A percentile compares a stretch with the other conserved stretches of the same genome.
These are phyloP conservation scores for Cherax destructor DNA, from an alignment of 1,140 invertebrate genomes.

Conservation along the genomic window DNA sequence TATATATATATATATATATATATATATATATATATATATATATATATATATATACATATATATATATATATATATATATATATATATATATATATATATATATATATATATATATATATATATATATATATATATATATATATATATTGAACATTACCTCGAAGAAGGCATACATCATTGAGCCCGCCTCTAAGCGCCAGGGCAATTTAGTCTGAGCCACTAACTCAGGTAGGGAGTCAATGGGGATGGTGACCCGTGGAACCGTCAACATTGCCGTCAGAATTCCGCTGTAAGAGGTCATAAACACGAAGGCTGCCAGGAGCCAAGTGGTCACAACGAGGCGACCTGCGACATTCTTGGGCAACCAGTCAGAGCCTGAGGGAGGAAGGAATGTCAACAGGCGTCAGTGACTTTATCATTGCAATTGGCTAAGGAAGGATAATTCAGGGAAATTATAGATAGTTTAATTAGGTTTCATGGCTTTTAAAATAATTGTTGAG, in stretches of 20 bases:
- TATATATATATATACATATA: neutral
- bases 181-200: slow-evolving; percentile 37
- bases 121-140: no score
- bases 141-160: neutral
- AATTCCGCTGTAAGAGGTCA: slow-evolving; percentile 43
- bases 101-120: no score
- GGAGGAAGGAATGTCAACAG: neutral
- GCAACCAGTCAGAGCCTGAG: slow-evolving; percentile 38
- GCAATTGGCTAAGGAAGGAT: no score
- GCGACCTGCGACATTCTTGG: neutral
- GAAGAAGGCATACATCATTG: slow-evolving; percentile 22
- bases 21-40: no score
- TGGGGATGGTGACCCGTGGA: slow-evolving; percentile 44
- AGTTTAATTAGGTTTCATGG: no score
- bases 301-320: slow-evolving; percentile 33
- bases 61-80: no score
- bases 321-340: slow-evolving; percentile 26
- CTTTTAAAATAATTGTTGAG: no score
- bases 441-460: no score
- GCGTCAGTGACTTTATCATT: no score
- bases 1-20: no score
- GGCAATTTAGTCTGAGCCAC: slow-evolving; percentile 30
- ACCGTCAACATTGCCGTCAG: slow-evolving; percentile 48
- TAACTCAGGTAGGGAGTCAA: slow-evolving; percentile 34
- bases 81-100: no score